Conservation (phyloP, 2,888 invertebrate genomes). For the Papilio gigon region DNA sequence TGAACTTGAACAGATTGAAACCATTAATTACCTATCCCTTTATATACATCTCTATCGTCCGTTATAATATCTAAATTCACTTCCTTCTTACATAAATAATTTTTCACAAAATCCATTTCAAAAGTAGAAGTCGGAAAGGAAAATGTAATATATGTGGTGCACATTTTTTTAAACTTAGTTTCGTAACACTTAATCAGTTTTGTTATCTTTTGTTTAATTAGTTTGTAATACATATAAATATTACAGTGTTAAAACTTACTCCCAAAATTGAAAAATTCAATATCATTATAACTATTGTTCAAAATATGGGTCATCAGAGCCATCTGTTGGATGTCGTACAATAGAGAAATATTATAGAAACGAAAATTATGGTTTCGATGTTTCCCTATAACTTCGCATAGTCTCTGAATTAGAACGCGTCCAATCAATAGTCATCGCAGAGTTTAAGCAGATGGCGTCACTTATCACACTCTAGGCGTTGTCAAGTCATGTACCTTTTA, state of each 20-base stretch:
- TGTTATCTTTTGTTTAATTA: background rate
- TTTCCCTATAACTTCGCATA: conserved; percentile 51
- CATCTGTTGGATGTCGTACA: conserved; percentile 66
- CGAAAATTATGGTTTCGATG: conserved; percentile 53
- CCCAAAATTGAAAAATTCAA: background rate
- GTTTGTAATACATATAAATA: background rate
- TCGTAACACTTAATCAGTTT: too few relatives aligned
- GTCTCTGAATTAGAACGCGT: conserved; percentile 63
- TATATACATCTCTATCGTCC: too few relatives aligned
- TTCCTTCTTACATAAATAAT: too few relatives aligned
- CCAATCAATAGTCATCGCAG: conserved; percentile 63
- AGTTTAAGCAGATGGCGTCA: conserved; percentile 65
- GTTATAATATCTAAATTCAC: too few relatives aligned
- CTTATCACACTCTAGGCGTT: conserved; percentile 52
- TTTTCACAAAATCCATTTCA: too few relatives aligned
- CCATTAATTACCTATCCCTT: too few relatives aligned
- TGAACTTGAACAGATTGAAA: too few relatives aligned
- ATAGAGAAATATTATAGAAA: conserved; percentile 56
- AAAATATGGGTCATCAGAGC: conserved; percentile 49
- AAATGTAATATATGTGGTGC: too few relatives aligned
- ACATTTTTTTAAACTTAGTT: too few relatives aligned
- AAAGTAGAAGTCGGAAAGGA: too few relatives aligned
- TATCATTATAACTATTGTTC: background rate
- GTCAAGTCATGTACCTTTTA: conserved; percentile 31
- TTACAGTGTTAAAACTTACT: background rate